Conservation (phyloP, 2,888 invertebrate species). For the Schizaphis graminum region DNA sequence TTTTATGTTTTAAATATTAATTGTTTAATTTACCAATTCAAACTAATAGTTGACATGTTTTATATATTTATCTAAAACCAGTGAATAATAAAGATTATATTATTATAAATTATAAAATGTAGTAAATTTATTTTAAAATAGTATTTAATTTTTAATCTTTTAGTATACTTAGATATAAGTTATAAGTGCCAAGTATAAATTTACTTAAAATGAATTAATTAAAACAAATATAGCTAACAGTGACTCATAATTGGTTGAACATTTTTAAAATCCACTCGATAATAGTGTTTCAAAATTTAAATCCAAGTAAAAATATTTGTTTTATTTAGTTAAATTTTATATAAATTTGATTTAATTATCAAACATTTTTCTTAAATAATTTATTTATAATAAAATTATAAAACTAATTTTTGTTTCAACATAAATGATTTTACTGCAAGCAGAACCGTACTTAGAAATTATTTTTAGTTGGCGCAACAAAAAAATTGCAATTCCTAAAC, state of each 20-base stretch:
- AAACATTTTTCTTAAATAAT: background rate
- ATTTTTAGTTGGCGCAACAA: background rate
- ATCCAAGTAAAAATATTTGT: background rate
- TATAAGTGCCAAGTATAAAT: too few relatives aligned
- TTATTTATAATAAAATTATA: background rate
- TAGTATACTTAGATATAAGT: background rate
- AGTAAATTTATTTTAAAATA: background rate
- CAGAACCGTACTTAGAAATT: background rate
- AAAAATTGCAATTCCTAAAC: too few relatives aligned
- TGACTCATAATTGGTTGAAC: background rate
- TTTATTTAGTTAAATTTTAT: background rate
- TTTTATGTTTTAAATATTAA: conserved; percentile 19
- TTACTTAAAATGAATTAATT: background rate
- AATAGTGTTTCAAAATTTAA: background rate
- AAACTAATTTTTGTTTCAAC: background rate
- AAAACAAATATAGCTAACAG: too few relatives aligned
- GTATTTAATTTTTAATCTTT: background rate
- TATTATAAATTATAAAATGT: background rate
- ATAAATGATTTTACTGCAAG: background rate
- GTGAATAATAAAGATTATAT: background rate
- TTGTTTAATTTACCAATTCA: background rate
- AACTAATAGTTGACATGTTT: background rate
- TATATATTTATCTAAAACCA: background rate
- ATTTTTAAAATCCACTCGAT: background rate
- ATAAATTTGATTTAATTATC: background rate